Evolutionary conservation across 2,797 vertebrate species (phyloP), one percentile per base, ranked within the genome.

Genomic region (Anisognathus igniventris): DNA sequence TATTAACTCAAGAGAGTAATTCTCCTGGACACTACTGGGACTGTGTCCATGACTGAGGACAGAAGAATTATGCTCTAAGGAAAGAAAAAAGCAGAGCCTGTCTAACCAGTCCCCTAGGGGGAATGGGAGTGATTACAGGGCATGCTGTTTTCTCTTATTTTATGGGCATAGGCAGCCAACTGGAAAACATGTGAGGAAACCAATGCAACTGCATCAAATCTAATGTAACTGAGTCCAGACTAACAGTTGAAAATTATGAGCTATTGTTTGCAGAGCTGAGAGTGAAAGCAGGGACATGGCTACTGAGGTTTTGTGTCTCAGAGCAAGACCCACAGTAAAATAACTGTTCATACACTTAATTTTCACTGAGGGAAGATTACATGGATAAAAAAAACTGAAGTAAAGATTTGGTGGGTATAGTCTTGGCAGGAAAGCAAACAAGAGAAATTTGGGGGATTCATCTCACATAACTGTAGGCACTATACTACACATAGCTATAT

Each of bases 1-100:
- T 60, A 84, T 88, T 91, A 92, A 81, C 89, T 92, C 82, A 33
- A 84, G 76, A 86, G 73, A 91, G 48, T 81, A 94, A 92, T 92
- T 92, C 85, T 95, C 47, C 61, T 92, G 92, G 94, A 93, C 83
- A 53, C 62, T 86, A 51, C 66, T 76, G 87, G 82, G 87, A 88
- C 87, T 88, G 57, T 56, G 83, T 47, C 82, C 91, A 90, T 88
- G 88, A 76, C 82, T 81, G 75, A 90, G 70, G 82, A 64, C 56
- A 45, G 94, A 82, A 77, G 54, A 96, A 91, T 95, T 92, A 92
- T 58, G 64, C 64, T 80, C 48, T 79, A 57, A 94, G 70, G 71
- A 92, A 88, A 76, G 73, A 27, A 88, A 95, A 95, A 90, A 75
- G 28, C 54, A 88, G 64, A 88, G 25, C 23, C 89, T 81, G 86